Evolutionary conservation across 2,888 invertebrate species (phyloP).

Genomic region (Scaptomyza tumidula): DNA sequence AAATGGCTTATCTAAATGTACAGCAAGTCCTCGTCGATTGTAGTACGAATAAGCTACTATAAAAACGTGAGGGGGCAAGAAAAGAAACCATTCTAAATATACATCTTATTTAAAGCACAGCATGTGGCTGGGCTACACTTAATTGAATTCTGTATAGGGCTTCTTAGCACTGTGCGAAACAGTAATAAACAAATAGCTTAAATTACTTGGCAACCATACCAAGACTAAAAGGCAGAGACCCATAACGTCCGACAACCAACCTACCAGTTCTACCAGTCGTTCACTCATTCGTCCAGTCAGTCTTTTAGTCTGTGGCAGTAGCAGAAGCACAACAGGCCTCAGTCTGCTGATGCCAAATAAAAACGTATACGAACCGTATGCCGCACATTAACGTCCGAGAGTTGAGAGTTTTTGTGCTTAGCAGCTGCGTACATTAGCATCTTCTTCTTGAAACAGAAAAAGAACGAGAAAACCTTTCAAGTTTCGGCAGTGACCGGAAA

Average conservation of each 20-base stretch:
- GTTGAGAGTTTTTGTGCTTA: constrained; percentile 5
- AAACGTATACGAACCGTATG: constrained; percentile 64
- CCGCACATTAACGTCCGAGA: constrained; percentile 44
- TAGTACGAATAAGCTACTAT: neutral
- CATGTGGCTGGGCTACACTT: constrained; percentile 41
- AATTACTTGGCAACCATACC: constrained; percentile 44
- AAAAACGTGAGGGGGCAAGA: neutral
- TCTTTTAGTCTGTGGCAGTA: neutral
- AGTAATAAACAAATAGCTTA: constrained; percentile 59
- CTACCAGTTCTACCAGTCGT: constrained; percentile 1
- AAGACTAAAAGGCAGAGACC: neutral
- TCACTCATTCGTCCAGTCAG: neutral
- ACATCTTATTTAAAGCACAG: constrained; percentile 44
- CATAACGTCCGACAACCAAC: neutral
- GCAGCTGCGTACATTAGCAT: constrained; percentile 50
- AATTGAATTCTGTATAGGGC: constrained; percentile 56
- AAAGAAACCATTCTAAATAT: constrained; percentile 1
- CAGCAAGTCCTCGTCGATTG: constrained; percentile 17
- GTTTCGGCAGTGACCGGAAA: constrained; percentile 39
- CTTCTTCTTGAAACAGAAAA: neutral
- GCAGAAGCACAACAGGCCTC: neutral
- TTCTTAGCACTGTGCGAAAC: constrained; percentile 29
- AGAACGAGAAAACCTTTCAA: constrained; percentile 4
- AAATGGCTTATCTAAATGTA: constrained; percentile 29
- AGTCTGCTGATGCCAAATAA: constrained; percentile 25